Conservation (phyloP, 2,113 vertebrate species). For the Lucifuga dentata region DNA sequence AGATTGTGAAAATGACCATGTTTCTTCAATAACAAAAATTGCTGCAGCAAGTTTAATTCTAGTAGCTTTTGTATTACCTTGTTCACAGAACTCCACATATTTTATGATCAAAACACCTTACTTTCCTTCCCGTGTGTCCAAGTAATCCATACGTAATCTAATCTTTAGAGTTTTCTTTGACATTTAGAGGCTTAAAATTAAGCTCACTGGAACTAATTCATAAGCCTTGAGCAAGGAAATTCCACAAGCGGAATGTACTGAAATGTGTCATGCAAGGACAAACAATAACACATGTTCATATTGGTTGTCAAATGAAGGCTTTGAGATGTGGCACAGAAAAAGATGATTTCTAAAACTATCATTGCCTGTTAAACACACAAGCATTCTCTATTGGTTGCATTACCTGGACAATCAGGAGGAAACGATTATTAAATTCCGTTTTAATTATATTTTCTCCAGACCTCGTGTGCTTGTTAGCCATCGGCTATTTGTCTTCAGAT, state of each 20-base stretch:
- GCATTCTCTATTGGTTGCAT: background rate
- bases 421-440: background rate
- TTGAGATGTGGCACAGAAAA: background rate
- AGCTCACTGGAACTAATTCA: background rate
- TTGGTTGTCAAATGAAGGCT: background rate
- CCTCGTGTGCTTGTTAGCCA: background rate
- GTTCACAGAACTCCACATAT: background rate
- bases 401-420: background rate
- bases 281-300: background rate
- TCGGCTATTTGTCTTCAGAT: conserved; percentile 31
- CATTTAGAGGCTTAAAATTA: conserved; percentile 17
- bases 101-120: background rate
- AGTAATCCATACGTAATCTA: background rate
- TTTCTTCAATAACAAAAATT: too few species aligned
- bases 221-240: background rate
- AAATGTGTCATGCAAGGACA: background rate
- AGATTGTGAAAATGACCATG: background rate
- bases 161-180: background rate
- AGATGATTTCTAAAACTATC: background rate
- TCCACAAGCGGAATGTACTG: background rate
- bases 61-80: too few species aligned
- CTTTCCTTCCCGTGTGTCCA: background rate
- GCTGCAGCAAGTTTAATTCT: too few species aligned
- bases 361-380: background rate
- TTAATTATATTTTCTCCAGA: background rate